phyloP scores from a whole-genome alignment of 2,888 invertebrate genomes.

The Perithous albicinctus region DNA sequence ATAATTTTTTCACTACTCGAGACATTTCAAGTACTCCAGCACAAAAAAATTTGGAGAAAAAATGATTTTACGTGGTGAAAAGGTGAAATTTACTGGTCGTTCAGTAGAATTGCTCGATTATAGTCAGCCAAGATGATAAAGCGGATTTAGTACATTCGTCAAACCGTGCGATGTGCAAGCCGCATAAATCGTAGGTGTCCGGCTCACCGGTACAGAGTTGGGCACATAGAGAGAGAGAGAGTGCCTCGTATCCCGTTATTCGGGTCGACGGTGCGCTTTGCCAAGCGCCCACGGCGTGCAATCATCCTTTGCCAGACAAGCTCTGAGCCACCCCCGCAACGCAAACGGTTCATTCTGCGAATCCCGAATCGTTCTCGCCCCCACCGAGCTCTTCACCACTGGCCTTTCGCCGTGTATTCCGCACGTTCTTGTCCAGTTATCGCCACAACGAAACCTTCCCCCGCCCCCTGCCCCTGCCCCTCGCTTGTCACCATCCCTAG shows the following conservation, averaged over 20 bases:
- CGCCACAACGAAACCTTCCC: slow-evolving; percentile 33
- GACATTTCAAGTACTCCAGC: too few relatives aligned
- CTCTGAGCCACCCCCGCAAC: slow-evolving; percentile 62
- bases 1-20: too few relatives aligned
- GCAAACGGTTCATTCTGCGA: slow-evolving; percentile 67
- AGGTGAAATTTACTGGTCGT: background rate
- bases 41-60: background rate
- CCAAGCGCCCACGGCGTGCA: slow-evolving; percentile 72
- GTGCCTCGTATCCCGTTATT: slow-evolving; percentile 51
- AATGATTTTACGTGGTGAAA: too few relatives aligned
- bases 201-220: slow-evolving; percentile 28
- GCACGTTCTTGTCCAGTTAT: slow-evolving; percentile 37
- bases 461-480: slow-evolving; percentile 20
- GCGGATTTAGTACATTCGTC: background rate
- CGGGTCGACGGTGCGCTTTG: slow-evolving; percentile 67
- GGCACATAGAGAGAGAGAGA: slow-evolving; percentile 31
- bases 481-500: slow-evolving; percentile 5
- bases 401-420: slow-evolving; percentile 26
- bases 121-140: slow-evolving; percentile 36
- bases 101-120: slow-evolving; percentile 34
- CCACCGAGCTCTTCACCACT: slow-evolving; percentile 41
- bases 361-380: slow-evolving; percentile 72
- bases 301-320: slow-evolving; percentile 78
- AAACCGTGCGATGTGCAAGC: slow-evolving; percentile 58
- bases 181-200: slow-evolving; percentile 60